Base-by-base conservation (phyloP, 1,140 invertebrate species). In the Rhagoletis pomonella region DNA sequence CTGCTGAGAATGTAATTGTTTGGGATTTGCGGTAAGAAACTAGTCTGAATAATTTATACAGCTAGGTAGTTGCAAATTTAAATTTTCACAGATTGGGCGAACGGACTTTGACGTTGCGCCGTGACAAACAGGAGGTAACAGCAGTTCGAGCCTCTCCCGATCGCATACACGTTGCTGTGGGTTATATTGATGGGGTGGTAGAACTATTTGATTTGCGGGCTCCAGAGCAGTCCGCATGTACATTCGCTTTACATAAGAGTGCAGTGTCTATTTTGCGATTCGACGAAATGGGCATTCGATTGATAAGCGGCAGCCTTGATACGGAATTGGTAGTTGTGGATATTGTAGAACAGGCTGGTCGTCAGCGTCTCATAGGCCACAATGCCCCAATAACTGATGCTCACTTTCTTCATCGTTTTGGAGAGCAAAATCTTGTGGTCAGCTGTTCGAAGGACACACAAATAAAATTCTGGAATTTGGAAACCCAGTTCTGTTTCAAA, bases 381-480 rank as follows among this genome's bases (percentile, higher is more conserved):
- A 99, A 98, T 94, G 97, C 96, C 55, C 94, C 96, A 0, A 95
- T 99, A n/a, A 99, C 98, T 0, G 96, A 97, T 94, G 94, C 97
- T 0, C 90, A 94, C 12, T 99, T 99, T 91, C 95, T 99, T 90
- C 95, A 95, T 47, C 93, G 95, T 55, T 69, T 92, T 6, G 91
- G 90, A 19, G 90, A 91, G 85, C 92, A 94, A 50, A 94, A 95
- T 64, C 96, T 98, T 90, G 91, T 99, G 17, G 94, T 99, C 10
- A 97, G 98, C 89, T 95, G 96, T 85, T 99, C 98, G 2, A 99
- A 98, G 93, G 99, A 99, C 93, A 97, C 97, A 17, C 97, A 97
- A 93, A 95, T 99, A 0, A 99, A 99, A 92, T 98, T 99, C 92
- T 99, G 99, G 99, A 98, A 99, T 94, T 93, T 99, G 86, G 96